These are phyloP conservation scores for Araneus ventricosus DNA, from an alignment of 1,140 invertebrate species.

Conservation along the genomic window DNA sequence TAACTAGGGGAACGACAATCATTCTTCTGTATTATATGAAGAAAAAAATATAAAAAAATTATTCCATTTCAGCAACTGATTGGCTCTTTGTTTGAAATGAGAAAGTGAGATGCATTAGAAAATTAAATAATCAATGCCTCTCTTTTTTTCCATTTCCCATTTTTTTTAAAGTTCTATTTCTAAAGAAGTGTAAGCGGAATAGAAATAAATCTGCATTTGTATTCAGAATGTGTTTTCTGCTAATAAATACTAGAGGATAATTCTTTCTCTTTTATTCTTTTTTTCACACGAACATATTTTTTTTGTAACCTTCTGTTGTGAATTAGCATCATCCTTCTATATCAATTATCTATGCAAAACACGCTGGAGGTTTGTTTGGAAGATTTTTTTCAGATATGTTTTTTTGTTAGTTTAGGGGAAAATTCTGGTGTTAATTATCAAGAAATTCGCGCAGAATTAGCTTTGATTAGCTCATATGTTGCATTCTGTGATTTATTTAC, in stretches of 20 bases:
- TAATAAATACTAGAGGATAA: slow-evolving; percentile 21
- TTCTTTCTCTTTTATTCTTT: not conserved
- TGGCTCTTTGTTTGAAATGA: slow-evolving; percentile 51
- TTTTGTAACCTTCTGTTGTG: not conserved
- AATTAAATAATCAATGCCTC: slow-evolving; percentile 53
- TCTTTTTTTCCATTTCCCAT: not conserved
- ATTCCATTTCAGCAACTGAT: slow-evolving; percentile 34
- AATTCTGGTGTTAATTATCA: not conserved
- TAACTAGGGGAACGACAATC: slow-evolving; percentile 54
- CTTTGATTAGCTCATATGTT: not conserved
- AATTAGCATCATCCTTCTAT: not conserved
- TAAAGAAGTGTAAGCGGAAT: not conserved
- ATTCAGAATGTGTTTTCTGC: slow-evolving; percentile 14
- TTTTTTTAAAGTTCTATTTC: slow-evolving; percentile 2
- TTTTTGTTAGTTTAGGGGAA: not conserved
- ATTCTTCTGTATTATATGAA: slow-evolving; percentile 15
- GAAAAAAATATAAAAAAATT: slow-evolving; percentile 8
- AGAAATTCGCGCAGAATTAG: not conserved
- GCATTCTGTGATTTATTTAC: not conserved
- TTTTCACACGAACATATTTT: not conserved
- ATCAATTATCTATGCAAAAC: slow-evolving; percentile 56
- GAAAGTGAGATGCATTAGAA: slow-evolving; percentile 52
- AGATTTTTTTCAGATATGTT: not conserved
- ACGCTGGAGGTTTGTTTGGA: not conserved
- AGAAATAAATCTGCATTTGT: slow-evolving; percentile 41